A percentile compares a stretch with the other conserved stretches of the same genome.
Evolutionary conservation across 2,797 vertebrate genomes (phyloP).

Genomic region (Parauchenoglanis ngamensis): DNA sequence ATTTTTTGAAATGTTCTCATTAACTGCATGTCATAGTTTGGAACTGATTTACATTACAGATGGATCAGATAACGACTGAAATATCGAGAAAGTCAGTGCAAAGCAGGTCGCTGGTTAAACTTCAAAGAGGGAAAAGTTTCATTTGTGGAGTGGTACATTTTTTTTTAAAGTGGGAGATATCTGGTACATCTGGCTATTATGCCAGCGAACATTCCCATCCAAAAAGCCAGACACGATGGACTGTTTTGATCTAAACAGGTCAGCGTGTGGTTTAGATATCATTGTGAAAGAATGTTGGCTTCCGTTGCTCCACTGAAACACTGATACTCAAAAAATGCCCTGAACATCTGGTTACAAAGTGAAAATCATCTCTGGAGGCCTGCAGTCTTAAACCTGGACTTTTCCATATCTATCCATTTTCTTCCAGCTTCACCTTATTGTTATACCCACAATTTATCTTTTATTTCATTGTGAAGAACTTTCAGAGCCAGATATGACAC

Average conservation of each 20-base stretch:
- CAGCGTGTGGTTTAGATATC: conserved; percentile 53
- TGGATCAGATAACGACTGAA: conserved; percentile 27
- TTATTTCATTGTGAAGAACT: conserved; percentile 3
- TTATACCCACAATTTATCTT: conserved; percentile 31
- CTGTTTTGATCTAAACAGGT: conserved; percentile 53
- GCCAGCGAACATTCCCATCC: conserved; percentile 33
- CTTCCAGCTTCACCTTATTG: conserved; percentile 24
- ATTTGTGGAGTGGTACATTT: conserved; percentile 14
- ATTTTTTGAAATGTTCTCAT: not conserved
- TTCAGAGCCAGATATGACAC: not conserved
- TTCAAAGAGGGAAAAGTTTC: conserved; percentile 26
- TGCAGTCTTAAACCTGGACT: conserved; percentile 21
- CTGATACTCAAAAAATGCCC: conserved; percentile 54
- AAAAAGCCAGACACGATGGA: conserved; percentile 44
- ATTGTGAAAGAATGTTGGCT: conserved; percentile 53
- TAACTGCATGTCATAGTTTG: conserved; percentile 19
- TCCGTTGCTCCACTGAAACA: conserved; percentile 38
- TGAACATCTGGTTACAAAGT: conserved; percentile 49
- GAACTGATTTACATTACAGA: conserved; percentile 30
- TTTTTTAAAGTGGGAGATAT: conserved; percentile 31
- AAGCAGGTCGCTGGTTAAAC: conserved; percentile 29
- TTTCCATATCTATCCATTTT: conserved; percentile 38
- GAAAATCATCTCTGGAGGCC: conserved; percentile 33
- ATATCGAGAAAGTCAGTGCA: conserved; percentile 12
- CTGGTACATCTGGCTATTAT: conserved; percentile 43